Conservation (phyloP, 2,888 invertebrate genomes). For the Scaptomyza parva region DNA sequence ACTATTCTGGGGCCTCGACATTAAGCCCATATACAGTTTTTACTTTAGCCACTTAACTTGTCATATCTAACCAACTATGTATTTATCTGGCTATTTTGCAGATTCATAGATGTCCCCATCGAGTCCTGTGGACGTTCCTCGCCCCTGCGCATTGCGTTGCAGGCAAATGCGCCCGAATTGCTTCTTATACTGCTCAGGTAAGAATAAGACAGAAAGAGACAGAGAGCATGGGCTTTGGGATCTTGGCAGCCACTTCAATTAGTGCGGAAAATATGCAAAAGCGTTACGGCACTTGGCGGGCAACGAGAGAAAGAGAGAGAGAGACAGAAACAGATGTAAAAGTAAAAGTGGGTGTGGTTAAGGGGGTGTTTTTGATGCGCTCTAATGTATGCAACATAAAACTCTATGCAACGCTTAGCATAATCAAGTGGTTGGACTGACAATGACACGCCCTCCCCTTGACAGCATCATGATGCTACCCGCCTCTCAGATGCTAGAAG, state of each 20-base stretch:
- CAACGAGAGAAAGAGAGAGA: no score
- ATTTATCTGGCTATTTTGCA: slow-evolving; percentile 50
- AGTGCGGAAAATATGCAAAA: slow-evolving; percentile 68
- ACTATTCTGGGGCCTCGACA: slow-evolving; percentile 31
- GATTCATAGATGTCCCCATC: slow-evolving; percentile 92
- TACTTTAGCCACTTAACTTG: slow-evolving; percentile 15
- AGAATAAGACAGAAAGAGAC: slow-evolving; percentile 24
- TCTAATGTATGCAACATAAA: slow-evolving; percentile 68
- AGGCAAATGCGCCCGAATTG: slow-evolving; percentile 91
- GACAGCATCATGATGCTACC: slow-evolving; percentile 14
- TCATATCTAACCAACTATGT: slow-evolving; percentile 10
- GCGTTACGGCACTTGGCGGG: slow-evolving; percentile 59
- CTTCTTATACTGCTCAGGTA: slow-evolving; percentile 89
- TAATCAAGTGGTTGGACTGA: slow-evolving; percentile 67
- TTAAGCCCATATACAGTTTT: slow-evolving; percentile 28
- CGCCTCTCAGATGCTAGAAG: slow-evolving; percentile 33
- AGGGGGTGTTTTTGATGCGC: slow-evolving; percentile 17
- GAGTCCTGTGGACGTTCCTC: slow-evolving; percentile 91
- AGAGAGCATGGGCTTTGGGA: background rate
- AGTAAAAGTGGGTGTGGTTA: no score
- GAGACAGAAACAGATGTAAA: background rate
- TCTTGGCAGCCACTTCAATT: slow-evolving; percentile 67
- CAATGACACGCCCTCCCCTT: slow-evolving; percentile 35
- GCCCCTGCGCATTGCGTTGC: slow-evolving; percentile 90
- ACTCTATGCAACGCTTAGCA: slow-evolving; percentile 69